These are phyloP conservation scores for Netelia melanura DNA, from an alignment of 2,888 invertebrate genomes.

Conservation along the genomic window DNA sequence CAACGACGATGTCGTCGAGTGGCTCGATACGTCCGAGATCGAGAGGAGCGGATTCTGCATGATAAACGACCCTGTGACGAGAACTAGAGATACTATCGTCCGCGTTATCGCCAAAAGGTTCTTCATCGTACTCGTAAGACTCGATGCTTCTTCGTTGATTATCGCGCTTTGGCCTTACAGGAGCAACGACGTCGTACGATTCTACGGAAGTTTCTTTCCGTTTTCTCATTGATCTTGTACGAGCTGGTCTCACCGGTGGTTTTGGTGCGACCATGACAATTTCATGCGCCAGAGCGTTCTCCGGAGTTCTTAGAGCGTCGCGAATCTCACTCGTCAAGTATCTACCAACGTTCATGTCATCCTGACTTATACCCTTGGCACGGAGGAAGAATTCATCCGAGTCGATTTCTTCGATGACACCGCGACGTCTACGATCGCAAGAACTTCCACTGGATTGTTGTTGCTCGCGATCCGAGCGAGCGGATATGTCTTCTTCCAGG, in stretches of 20 bases:
- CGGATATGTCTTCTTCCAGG: constrained; percentile 76
- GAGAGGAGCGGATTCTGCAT: constrained; percentile 74
- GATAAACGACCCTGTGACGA: constrained; percentile 80
- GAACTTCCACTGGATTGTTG: constrained; percentile 88
- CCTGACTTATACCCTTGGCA: constrained; percentile 93
- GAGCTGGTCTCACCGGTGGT: constrained; percentile 79
- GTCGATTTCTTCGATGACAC: constrained; percentile 93
- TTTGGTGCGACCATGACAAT: constrained; percentile 78
- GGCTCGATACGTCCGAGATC: constrained; percentile 74
- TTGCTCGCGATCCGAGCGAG: constrained; percentile 85
- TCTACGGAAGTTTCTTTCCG: constrained; percentile 78
- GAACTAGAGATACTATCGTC: constrained; percentile 70
- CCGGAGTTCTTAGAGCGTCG: constrained; percentile 89
- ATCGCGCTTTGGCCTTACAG: constrained; percentile 85
- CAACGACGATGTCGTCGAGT: constrained; percentile 81
- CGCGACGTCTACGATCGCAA: constrained; percentile 86
- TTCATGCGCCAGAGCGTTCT: constrained; percentile 88
- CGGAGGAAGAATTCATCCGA: constrained; percentile 95
- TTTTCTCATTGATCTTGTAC: constrained; percentile 77
- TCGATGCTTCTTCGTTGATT: constrained; percentile 77
- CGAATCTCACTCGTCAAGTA: constrained; percentile 92
- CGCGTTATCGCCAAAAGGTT: constrained; percentile 31
- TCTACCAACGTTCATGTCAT: constrained; percentile 92
- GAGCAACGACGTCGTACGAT: constrained; percentile 72
- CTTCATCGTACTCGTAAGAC: constrained; percentile 63